phyloP scores from a whole-genome alignment of 2,113 vertebrate genomes.

The Zingel zingel region DNA sequence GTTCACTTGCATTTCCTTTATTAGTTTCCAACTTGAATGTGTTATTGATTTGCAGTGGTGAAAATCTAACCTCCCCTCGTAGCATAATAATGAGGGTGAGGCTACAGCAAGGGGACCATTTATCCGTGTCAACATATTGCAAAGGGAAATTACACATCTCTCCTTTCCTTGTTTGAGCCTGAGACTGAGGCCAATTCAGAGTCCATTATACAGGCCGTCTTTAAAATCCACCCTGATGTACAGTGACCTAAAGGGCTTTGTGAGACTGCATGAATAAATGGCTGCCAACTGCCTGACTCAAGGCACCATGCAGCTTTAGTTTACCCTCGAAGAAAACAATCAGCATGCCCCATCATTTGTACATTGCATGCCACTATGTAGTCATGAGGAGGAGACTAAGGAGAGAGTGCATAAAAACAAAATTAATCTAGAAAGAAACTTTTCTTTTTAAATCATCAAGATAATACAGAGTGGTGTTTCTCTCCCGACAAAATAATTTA shows the following conservation, averaged over 20 bases:
- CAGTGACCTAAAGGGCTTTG: conserved; percentile 26
- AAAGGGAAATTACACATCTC: conserved; percentile 52
- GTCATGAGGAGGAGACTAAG: background rate
- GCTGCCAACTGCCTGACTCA: conserved; percentile 19
- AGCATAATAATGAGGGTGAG: conserved; percentile 58
- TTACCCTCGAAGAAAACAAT: conserved; percentile 33
- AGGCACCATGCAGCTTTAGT: conserved; percentile 36
- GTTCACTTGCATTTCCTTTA: conserved; percentile 43
- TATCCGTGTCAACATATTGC: conserved; percentile 58
- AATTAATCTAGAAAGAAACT: background rate
- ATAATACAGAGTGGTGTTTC: too few species aligned
- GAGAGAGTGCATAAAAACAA: background rate
- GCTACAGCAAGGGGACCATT: conserved; percentile 41
- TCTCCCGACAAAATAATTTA: too few species aligned
- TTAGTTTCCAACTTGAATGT: conserved; percentile 55
- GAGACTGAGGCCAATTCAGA: conserved; percentile 43
- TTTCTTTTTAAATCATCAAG: background rate
- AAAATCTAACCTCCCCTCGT: conserved; percentile 43
- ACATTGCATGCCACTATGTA: background rate
- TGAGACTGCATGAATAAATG: conserved; percentile 36
- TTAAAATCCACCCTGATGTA: conserved; percentile 44
- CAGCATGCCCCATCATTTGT: conserved; percentile 19
- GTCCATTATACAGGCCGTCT: conserved; percentile 34
- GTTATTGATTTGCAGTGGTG: conserved; percentile 63
- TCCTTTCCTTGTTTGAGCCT: conserved; percentile 9